Percentiles rank a stretch among this genome's conserved stretches.
Evolutionary conservation across 1,140 invertebrate species (phyloP).

Genomic region (Ceratoteleas bidentatus): DNA sequence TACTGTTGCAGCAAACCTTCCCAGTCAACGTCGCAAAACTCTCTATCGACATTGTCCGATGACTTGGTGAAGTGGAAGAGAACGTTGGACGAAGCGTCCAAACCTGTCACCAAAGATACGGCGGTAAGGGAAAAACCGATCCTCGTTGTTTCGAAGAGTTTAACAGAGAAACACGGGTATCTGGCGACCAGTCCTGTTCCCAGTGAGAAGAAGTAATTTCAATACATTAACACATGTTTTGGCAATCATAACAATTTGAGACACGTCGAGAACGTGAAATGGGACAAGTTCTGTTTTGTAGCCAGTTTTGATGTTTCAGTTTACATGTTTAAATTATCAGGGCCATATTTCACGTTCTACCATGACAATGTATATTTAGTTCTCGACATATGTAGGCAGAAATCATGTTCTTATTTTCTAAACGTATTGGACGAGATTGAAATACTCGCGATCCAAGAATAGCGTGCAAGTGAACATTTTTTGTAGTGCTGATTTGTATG

Average conservation of each 20-base stretch:
- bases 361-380: no score
- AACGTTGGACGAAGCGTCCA: conserved; percentile 46
- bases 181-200: conserved; percentile 60
- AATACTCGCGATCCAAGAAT: no score
- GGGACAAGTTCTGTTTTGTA: no score
- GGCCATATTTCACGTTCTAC: no score
- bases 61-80: conserved; percentile 78
- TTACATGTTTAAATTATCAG: no score
- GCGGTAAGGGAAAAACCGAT: conserved; percentile 70
- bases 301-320: no score
- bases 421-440: no score
- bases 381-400: no score
- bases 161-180: conserved; percentile 73
- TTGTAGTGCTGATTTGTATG: no score
- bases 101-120: conserved; percentile 37
- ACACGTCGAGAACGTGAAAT: not conserved
- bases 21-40: conserved; percentile 70
- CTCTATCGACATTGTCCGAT: conserved; percentile 78
- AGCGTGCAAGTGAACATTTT: no score
- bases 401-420: no score
- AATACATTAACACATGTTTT: not conserved
- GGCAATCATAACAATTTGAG: no score
- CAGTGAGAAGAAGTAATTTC: conserved; percentile 63
- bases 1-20: conserved; percentile 51
- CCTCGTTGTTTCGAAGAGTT: conserved; percentile 76